phyloP scores from a whole-genome alignment of 2,797 vertebrate genomes.

The Sebastiscus tertius region DNA sequence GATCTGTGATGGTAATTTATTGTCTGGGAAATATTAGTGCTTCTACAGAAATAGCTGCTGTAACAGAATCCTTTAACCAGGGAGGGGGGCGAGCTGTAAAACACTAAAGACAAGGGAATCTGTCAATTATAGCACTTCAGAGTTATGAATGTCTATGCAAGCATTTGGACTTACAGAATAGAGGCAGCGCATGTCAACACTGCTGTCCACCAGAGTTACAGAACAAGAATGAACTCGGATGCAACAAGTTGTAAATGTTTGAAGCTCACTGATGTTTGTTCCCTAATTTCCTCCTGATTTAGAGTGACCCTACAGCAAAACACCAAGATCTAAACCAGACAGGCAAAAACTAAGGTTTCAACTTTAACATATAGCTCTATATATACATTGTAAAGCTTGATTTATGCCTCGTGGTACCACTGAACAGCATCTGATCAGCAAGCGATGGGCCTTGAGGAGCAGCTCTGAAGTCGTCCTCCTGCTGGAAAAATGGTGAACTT shows the following conservation, averaged over 20 bases:
- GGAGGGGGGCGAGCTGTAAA: conserved; percentile 28
- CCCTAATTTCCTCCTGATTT: not conserved
- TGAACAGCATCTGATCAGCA: conserved; percentile 21
- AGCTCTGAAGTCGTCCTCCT: conserved; percentile 46
- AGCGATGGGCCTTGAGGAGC: not conserved
- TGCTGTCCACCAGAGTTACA: not conserved
- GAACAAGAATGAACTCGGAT: not conserved
- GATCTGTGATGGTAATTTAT: conserved; percentile 63
- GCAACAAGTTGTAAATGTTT: not conserved
- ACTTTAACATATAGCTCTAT: not conserved
- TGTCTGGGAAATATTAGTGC: conserved; percentile 50
- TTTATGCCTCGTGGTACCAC: not conserved
- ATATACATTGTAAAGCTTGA: not conserved
- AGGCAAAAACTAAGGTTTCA: not conserved
- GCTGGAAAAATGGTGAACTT: conserved; percentile 53
- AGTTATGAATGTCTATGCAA: conserved; percentile 32
- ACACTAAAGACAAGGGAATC: conserved; percentile 25
- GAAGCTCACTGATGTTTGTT: not conserved
- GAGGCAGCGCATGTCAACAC: not conserved
- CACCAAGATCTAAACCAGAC: not conserved
- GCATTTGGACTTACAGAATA: conserved; percentile 25
- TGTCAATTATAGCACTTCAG: conserved; percentile 38
- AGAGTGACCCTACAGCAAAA: not conserved
- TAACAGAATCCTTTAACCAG: conserved; percentile 58
- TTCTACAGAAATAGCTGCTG: conserved; percentile 67